Conservation (phyloP, 2,797 vertebrate genomes). For the Hirundo rustica region DNA sequence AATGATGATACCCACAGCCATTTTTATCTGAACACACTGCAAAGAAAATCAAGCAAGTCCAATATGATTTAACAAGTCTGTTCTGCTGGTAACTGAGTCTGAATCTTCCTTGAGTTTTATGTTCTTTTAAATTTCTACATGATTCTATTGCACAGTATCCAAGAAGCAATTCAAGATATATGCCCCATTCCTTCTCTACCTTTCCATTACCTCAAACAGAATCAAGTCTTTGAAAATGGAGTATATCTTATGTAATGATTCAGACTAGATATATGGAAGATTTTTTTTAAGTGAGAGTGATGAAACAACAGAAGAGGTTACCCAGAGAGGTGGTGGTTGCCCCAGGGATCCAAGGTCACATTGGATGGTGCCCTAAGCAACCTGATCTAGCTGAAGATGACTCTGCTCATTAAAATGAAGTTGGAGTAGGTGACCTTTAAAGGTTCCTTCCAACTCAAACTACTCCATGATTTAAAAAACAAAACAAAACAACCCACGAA, state of each 20-base stretch:
- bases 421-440: not conserved
- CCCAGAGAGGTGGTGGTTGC: not conserved
- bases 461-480: not conserved
- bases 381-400: not conserved
- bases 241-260: not conserved
- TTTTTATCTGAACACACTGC: not conserved
- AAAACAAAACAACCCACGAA: not conserved
- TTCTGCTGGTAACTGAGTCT: not conserved
- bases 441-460: not conserved
- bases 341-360: not conserved
- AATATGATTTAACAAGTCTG: not conserved
- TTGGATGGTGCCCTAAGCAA: not conserved
- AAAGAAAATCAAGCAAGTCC: not conserved
- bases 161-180: not conserved
- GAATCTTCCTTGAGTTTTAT: not conserved
- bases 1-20: not conserved
- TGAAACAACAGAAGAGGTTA: not conserved
- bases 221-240: not conserved
- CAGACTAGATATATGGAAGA: not conserved
- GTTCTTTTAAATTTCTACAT: not conserved
- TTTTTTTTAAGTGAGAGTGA: accelerated
- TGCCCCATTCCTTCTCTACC: not conserved
- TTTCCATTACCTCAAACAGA: not conserved
- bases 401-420: not conserved
- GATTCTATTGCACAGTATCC: not conserved